These are phyloP conservation scores for Ditylenchus weischeri DNA, from an alignment of 2,888 invertebrate genomes.

Conservation along the genomic window DNA sequence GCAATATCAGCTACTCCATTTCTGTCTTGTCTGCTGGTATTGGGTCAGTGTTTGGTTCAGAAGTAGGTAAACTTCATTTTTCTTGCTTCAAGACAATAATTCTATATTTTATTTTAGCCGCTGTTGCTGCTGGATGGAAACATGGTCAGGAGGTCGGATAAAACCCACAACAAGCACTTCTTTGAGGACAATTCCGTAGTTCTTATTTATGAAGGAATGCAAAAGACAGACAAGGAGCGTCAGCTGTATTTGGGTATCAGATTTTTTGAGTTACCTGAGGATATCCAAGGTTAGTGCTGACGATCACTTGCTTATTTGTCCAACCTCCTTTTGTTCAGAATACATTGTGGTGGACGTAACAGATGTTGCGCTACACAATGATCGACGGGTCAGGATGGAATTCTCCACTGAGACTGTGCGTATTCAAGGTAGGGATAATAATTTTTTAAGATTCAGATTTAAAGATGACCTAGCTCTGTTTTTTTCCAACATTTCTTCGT, in stretches of 20 bases:
- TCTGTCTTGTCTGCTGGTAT: constrained; percentile 21
- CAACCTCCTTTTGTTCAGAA: constrained; percentile 15
- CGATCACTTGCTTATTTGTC: too few species aligned
- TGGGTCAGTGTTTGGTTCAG: neutral
- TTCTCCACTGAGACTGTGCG: constrained; percentile 32
- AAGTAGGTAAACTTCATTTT: neutral
- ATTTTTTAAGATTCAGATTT: too few species aligned
- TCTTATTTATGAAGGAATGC: constrained; percentile 21
- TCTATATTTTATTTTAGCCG: constrained; percentile 11
- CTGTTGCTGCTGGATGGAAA: constrained; percentile 31
- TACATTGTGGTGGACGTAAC: constrained; percentile 36
- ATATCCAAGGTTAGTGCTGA: constrained; percentile 29
- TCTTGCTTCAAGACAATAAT: neutral
- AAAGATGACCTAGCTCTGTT: too few species aligned
- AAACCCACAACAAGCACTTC: constrained; percentile 10
- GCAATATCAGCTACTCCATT: constrained; percentile 35
- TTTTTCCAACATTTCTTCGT: too few species aligned
- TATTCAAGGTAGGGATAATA: constrained; percentile 4
- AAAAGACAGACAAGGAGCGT: neutral
- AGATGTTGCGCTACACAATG: constrained; percentile 19
- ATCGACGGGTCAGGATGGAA: constrained; percentile 24
- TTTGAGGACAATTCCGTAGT: constrained; percentile 37
- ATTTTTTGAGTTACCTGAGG: constrained; percentile 35
- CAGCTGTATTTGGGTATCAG: constrained; percentile 33
- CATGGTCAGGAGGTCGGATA: constrained; percentile 22